Percentiles rank a stretch among this genome's conserved stretches.
These are phyloP conservation scores for Atherix ibis DNA, from an alignment of 2,888 invertebrate species.

Conservation along the genomic window DNA sequence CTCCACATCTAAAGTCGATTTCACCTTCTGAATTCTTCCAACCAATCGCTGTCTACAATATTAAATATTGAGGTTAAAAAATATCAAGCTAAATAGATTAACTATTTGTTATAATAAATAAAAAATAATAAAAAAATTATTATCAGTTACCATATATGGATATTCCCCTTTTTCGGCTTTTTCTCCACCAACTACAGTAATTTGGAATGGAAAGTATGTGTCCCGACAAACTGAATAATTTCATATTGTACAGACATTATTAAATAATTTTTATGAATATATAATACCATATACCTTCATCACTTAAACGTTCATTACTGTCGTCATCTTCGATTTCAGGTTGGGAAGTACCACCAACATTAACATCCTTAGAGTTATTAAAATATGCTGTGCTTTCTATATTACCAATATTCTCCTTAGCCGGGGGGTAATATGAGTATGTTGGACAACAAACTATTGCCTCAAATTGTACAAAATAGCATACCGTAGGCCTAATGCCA, in stretches of 20 bases:
- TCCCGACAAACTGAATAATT: neutral
- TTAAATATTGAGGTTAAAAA: neutral
- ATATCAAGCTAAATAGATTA: neutral
- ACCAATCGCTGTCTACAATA: constrained; percentile 3
- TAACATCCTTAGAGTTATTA: too few species aligned
- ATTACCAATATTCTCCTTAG: too few species aligned
- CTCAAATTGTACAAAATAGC: too few species aligned
- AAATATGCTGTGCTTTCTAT: too few species aligned
- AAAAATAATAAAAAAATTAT: neutral
- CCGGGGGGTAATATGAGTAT: too few species aligned
- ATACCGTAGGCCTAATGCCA: too few species aligned
- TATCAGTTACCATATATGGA: constrained; percentile 9
- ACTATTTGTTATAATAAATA: neutral
- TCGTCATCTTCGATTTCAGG: too few species aligned
- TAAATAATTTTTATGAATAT: neutral
- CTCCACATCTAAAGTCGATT: constrained; percentile 5
- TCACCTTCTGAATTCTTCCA: constrained; percentile 2
- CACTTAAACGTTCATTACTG: neutral
- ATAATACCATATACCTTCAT: neutral
- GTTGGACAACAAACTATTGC: too few species aligned
- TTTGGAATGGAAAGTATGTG: neutral
- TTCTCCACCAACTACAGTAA: constrained; percentile 8
- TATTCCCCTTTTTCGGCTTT: constrained; percentile 8
- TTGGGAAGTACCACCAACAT: too few species aligned
- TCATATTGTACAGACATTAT: neutral